Evolutionary conservation across 1,140 invertebrate species (phyloP).

Genomic region (Ips typographus): DNA sequence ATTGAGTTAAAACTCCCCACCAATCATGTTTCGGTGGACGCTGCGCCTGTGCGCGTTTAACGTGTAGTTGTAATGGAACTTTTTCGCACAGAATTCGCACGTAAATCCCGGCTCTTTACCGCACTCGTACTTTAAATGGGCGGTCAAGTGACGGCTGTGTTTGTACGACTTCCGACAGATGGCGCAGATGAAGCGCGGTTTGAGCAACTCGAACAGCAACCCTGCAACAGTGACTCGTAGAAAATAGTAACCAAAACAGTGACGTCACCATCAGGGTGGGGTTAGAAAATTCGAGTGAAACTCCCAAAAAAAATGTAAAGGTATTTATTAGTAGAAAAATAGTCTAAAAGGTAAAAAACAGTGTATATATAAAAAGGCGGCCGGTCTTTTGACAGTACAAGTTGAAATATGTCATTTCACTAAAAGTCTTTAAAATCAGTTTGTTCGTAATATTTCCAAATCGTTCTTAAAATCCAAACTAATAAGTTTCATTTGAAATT

Average conservation of each 20-base stretch:
- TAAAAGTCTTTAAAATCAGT: too few species aligned
- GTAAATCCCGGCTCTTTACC: constrained; percentile 45
- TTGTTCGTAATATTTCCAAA: too few species aligned
- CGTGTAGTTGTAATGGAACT: constrained; percentile 40
- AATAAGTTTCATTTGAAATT: too few species aligned
- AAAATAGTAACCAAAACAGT: too few species aligned
- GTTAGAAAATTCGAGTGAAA: too few species aligned
- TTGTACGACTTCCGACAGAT: constrained; percentile 63
- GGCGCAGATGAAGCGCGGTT: constrained; percentile 29
- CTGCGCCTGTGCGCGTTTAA: constrained; percentile 37
- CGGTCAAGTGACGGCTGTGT: constrained; percentile 62
- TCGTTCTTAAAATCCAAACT: too few species aligned
- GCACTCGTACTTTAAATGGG: constrained; percentile 57
- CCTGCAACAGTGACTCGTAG: neutral
- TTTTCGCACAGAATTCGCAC: constrained; percentile 50
- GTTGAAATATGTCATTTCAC: too few species aligned
- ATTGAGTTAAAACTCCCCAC: too few species aligned
- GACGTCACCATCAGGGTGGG: too few species aligned
- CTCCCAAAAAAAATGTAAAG: neutral
- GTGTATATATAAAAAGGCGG: too few species aligned
- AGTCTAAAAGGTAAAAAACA: neutral
- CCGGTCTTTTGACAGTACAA: too few species aligned
- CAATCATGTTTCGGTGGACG: constrained; percentile 8
- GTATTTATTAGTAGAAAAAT: neutral
- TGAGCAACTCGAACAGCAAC: constrained; percentile 6